Conservation (phyloP, 2,113 vertebrate genomes). For the Mystacornis crossleyi region DNA sequence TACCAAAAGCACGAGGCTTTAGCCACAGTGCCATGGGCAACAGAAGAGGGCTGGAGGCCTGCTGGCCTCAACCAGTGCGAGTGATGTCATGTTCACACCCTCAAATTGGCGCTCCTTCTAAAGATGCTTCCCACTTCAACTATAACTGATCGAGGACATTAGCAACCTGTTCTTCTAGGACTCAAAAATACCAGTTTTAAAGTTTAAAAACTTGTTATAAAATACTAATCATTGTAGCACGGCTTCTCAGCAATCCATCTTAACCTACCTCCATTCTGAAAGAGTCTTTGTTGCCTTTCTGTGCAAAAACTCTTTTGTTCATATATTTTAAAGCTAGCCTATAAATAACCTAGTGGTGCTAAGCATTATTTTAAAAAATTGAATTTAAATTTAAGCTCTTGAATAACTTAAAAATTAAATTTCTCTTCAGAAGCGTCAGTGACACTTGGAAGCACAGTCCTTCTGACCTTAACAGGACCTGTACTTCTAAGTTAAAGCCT, state of each 20-base stretch:
- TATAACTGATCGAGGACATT: neutral
- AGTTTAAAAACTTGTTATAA: neutral
- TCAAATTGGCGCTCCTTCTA: neutral
- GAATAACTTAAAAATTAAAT: neutral
- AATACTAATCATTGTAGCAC: neutral
- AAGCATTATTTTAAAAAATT: neutral
- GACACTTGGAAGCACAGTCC: neutral
- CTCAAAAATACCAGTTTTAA: neutral
- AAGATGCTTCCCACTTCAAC: neutral
- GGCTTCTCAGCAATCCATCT: neutral
- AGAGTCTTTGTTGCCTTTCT: neutral
- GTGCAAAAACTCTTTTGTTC: neutral
- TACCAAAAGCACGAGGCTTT: neutral
- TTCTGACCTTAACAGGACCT: neutral
- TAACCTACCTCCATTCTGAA: neutral
- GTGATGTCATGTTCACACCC: neutral
- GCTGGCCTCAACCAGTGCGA: rapidly evolving
- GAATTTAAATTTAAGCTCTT: neutral
- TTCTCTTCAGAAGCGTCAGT: neutral
- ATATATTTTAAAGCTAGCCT: neutral
- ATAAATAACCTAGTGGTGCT: neutral
- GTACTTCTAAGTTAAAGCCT: neutral
- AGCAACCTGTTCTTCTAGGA: neutral
- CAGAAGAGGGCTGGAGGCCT: neutral
- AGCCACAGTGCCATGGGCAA: neutral